Conservation (phyloP, 2,888 invertebrate species). For the Melanargia galathea region DNA sequence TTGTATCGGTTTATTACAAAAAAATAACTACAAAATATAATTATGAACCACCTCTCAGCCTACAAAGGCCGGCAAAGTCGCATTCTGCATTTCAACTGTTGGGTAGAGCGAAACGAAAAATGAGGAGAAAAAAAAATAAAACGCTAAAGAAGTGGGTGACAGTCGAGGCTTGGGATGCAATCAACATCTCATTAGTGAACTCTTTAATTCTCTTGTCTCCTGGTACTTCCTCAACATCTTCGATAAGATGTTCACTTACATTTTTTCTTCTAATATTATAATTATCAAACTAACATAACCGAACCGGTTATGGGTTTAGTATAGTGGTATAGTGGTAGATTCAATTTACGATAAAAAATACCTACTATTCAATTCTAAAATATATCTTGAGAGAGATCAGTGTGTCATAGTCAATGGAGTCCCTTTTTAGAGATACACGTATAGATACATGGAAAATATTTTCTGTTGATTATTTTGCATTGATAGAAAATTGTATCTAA, state of each 20-base stretch:
- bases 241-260: constrained; percentile 75
- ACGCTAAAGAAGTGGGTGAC: constrained; percentile 62
- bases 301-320: too few species aligned
- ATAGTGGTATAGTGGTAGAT: too few species aligned
- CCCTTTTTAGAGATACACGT: too few species aligned
- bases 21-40: background rate
- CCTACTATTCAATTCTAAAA: too few species aligned
- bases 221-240: constrained; percentile 63
- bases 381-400: too few species aligned
- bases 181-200: constrained; percentile 79
- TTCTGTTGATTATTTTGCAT: too few species aligned
- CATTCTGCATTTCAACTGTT: constrained; percentile 65
- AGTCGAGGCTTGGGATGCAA: constrained; percentile 71
- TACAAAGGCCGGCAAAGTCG: constrained; percentile 55
- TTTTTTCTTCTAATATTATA: constrained; percentile 48
- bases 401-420: too few species aligned
- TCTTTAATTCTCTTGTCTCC: constrained; percentile 70
- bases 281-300: background rate
- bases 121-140: constrained; percentile 43
- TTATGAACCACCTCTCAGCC: background rate
- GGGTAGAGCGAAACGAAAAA: constrained; percentile 50
- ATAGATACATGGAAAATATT: too few species aligned
- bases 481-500: too few species aligned
- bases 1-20: too few species aligned
- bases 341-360: too few species aligned